Percentiles rank a stretch among this genome's conserved stretches.
Evolutionary conservation across 2,888 invertebrate species (phyloP).

Genomic region (Latrodectus elegans): DNA sequence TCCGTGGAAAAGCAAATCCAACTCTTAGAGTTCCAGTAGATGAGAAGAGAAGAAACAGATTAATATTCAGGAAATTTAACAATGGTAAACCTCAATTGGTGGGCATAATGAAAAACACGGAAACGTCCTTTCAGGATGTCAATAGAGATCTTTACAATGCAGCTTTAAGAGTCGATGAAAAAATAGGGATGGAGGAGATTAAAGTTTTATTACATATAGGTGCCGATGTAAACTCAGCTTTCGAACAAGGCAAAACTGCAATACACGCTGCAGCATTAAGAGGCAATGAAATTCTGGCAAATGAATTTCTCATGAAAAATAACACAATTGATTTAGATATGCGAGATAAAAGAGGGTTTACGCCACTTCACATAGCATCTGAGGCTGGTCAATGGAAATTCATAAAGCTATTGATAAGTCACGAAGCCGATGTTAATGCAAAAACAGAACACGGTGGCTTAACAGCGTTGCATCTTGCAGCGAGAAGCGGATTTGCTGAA

Average conservation of each 20-base stretch:
- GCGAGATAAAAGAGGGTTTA: neutral
- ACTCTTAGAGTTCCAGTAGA: neutral
- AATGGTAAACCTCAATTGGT: neutral
- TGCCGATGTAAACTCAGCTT: neutral
- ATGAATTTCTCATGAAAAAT: neutral
- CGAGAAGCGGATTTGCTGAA: neutral
- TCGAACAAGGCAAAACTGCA: neutral
- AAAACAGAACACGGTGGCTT: neutral
- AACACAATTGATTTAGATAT: neutral
- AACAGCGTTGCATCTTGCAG: neutral
- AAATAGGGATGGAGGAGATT: neutral
- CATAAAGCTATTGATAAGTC: neutral
- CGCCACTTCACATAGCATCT: constrained; percentile 2
- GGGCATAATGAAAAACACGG: neutral
- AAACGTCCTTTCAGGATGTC: neutral
- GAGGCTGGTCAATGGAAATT: neutral
- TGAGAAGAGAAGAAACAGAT: neutral
- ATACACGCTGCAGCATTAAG: constrained; percentile 8
- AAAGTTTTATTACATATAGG: neutral
- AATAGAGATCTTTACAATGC: constrained; percentile 13
- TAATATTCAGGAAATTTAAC: constrained; percentile 6
- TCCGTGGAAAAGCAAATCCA: constrained; percentile 3
- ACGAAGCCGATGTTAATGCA: neutral
- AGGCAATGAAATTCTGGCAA: neutral
- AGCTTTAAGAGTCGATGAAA: neutral